These are phyloP conservation scores for Syrista parreyssii DNA, from an alignment of 2,888 invertebrate genomes.

Conservation along the genomic window DNA sequence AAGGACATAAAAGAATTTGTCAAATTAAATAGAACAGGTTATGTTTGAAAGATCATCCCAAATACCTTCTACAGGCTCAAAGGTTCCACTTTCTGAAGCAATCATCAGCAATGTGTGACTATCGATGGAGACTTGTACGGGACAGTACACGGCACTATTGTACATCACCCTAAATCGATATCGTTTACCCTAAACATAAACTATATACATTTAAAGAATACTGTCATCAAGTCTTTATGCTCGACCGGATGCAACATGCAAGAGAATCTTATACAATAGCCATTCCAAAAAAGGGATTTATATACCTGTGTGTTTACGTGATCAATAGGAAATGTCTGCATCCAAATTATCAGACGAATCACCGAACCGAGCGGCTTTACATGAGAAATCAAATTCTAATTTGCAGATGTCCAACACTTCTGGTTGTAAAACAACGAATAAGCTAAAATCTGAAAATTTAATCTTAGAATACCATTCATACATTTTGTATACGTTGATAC, in stretches of 20 bases:
- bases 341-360: no score
- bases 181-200: constrained; percentile 38
- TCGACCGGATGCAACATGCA: not conserved
- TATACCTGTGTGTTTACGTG: not conserved
- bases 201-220: constrained; percentile 1
- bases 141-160: constrained; percentile 62
- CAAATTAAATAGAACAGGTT: not conserved
- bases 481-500: no score
- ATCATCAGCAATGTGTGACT: constrained; percentile 57
- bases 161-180: constrained; percentile 60
- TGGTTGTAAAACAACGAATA: no score
- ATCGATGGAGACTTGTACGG: constrained; percentile 62
- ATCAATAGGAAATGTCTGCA: no score
- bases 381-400: no score
- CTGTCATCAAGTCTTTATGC: not conserved
- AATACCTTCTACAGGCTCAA: constrained; percentile 52
- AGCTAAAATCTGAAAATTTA: no score
- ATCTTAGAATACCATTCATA: no score
- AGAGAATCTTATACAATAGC: no score
- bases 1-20: constrained; percentile 3
- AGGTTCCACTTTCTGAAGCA: constrained; percentile 57
- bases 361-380: no score
- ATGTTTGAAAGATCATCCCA: not conserved
- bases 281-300: constrained; percentile 3
- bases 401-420: no score